Evolutionary conservation across 64 coral and sea anemone species (phyloP).

Genomic region (Platygyra sinensis): DNA sequence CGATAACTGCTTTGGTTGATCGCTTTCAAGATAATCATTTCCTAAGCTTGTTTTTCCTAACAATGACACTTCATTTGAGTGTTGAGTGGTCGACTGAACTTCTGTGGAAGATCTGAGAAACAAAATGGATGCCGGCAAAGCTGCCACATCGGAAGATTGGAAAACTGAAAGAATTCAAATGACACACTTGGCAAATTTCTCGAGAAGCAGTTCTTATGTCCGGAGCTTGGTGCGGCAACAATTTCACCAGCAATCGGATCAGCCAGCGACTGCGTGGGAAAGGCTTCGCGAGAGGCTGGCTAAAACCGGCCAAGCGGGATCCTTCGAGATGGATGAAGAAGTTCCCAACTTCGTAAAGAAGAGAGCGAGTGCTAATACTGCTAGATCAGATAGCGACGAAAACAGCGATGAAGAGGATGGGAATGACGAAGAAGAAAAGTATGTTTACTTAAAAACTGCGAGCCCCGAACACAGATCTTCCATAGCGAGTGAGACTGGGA

Average conservation of each 20-base stretch:
- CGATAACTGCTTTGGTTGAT: too few relatives aligned
- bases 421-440: not conserved
- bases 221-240: conserved; percentile 37
- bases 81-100: not conserved
- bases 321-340: conserved; percentile 13
- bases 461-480: not conserved
- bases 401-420: conserved; percentile 6
- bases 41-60: not conserved
- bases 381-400: not conserved
- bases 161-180: conserved; percentile 10
- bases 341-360: conserved; percentile 12
- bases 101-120: not conserved
- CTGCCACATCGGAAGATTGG: not conserved
- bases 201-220: conserved; percentile 37
- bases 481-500: not conserved
- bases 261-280: conserved; percentile 10
- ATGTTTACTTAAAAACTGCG: conserved; percentile 7
- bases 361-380: not conserved
- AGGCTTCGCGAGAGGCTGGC: conserved; percentile 30
- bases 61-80: not conserved
- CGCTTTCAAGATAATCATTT: too few relatives aligned
- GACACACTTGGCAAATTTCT: conserved; percentile 27
- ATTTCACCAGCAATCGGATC: conserved; percentile 23
- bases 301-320: not conserved
- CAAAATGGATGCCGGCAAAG: conserved; percentile 1